Percentiles rank a stretch among this genome's conserved stretches.
phyloP scores from a whole-genome alignment of 53 echinoderm and acorn worm genomes.

The Pentamera pediparva region DNA sequence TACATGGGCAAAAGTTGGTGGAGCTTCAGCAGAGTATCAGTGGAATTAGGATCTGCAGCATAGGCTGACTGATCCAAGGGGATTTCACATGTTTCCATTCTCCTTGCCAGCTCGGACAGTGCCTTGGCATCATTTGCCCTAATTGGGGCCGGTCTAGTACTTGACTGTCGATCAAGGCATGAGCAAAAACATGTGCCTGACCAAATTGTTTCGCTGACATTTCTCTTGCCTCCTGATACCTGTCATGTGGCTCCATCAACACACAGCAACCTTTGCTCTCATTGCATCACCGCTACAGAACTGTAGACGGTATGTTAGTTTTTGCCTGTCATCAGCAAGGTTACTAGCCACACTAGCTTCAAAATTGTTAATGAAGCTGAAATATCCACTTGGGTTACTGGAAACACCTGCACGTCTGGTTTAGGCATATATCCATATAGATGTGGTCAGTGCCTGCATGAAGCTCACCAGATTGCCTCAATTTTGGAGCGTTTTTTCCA shows the following conservation, averaged over 20 bases:
- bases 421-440: constrained; percentile 17
- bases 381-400: constrained; percentile 46
- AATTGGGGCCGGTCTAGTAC: constrained; percentile 34
- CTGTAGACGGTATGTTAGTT: constrained; percentile 34
- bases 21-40: constrained; percentile 41
- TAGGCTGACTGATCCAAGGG: constrained; percentile 30
- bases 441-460: no score
- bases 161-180: constrained; percentile 32
- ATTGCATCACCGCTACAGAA: constrained; percentile 43
- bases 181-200: constrained; percentile 20
- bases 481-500: no score
- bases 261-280: constrained; percentile 48
- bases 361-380: constrained; percentile 36
- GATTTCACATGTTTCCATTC: constrained; percentile 48
- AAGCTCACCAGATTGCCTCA: no score
- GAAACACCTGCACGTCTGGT: constrained; percentile 21
- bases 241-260: constrained; percentile 3
- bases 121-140: constrained; percentile 36
- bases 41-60: constrained; percentile 34
- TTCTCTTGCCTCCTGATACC: constrained; percentile 26
- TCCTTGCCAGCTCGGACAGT: constrained; percentile 30
- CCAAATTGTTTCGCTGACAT: constrained; percentile 46
- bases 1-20: constrained; percentile 46
- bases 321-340: constrained; percentile 2
- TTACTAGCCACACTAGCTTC: constrained; percentile 30